These are phyloP conservation scores for Neoascia interrupta DNA, from an alignment of 2,888 invertebrate genomes.

Conservation along the genomic window DNA sequence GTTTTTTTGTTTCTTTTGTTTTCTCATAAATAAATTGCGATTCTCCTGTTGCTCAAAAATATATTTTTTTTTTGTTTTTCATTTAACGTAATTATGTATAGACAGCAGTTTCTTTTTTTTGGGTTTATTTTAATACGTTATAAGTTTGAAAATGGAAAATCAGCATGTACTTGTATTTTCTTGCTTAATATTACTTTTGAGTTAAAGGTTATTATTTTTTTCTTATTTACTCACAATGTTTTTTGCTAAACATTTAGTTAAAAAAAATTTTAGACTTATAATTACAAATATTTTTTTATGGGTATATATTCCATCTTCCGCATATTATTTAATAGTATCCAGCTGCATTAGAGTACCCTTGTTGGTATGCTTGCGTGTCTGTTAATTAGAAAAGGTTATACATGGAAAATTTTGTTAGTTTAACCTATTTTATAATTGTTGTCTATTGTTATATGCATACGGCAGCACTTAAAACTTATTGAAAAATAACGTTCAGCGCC, in stretches of 20 bases:
- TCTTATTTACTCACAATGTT: slow-evolving; percentile 40
- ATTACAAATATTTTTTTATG: too few relatives aligned
- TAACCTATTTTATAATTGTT: too few relatives aligned
- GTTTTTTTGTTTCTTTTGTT: slow-evolving; percentile 33
- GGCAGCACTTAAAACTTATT: too few relatives aligned
- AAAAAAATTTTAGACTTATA: slow-evolving; percentile 43
- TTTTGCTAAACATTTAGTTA: slow-evolving; percentile 35
- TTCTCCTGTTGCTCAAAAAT: slow-evolving; percentile 36
- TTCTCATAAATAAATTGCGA: slow-evolving; percentile 47
- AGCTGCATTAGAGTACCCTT: slow-evolving; percentile 78
- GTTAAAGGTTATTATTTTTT: too few relatives aligned
- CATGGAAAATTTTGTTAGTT: too few relatives aligned
- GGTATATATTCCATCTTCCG: too few relatives aligned
- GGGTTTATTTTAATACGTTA: slow-evolving; percentile 37
- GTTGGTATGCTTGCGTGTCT: slow-evolving; percentile 79
- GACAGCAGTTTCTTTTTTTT: not conserved
- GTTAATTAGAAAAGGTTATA: slow-evolving; percentile 22
- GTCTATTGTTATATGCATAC: too few relatives aligned
- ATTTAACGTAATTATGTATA: slow-evolving; percentile 1
- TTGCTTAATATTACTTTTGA: too few relatives aligned
- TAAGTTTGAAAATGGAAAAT: slow-evolving; percentile 25
- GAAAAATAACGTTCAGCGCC: too few relatives aligned
- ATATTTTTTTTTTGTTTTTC: slow-evolving; percentile 25
- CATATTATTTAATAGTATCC: slow-evolving; percentile 79
- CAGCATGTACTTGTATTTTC: slow-evolving; percentile 1